phyloP scores from a whole-genome alignment of 2,797 vertebrate species.

The Apogon hyalosoma region DNA sequence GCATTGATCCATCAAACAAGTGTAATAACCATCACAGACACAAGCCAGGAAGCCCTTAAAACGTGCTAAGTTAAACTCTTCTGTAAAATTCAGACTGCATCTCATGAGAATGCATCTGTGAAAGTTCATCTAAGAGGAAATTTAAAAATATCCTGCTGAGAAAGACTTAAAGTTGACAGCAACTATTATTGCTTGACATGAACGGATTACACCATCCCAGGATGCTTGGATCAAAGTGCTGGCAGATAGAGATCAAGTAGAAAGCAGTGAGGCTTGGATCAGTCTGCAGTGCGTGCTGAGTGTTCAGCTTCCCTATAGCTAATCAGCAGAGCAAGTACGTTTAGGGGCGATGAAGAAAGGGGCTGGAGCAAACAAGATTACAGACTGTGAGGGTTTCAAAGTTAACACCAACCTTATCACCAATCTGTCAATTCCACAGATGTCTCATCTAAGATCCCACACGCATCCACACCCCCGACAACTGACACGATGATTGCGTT shows the following conservation, averaged over 20 bases:
- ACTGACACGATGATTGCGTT: slow-evolving; percentile 28
- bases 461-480: slow-evolving; percentile 1
- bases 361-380: slow-evolving; percentile 59
- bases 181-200: slow-evolving; percentile 55
- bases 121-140: slow-evolving; percentile 23
- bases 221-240: slow-evolving; percentile 69
- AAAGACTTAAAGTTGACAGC: slow-evolving; percentile 53
- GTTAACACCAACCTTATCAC: slow-evolving; percentile 61
- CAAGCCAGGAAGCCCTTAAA: slow-evolving; percentile 10
- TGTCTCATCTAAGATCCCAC: slow-evolving; percentile 8
- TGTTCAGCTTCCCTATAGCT: slow-evolving; percentile 58
- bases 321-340: slow-evolving; percentile 52
- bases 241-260: slow-evolving; percentile 66
- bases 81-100: slow-evolving; percentile 16
- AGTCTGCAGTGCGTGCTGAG: slow-evolving; percentile 43
- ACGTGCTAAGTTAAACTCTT: slow-evolving; percentile 21
- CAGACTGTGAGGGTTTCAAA: slow-evolving; percentile 41
- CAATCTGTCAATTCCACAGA: slow-evolving; percentile 60
- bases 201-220: slow-evolving; percentile 60
- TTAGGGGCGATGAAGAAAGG: slow-evolving; percentile 34
- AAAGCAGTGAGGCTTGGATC: slow-evolving; percentile 50
- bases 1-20: slow-evolving; percentile 9
- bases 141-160: slow-evolving; percentile 42
- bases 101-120: slow-evolving; percentile 21
- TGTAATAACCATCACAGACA: neutral